A percentile compares a stretch with the other conserved stretches of the same genome.
Evolutionary conservation across 2,888 invertebrate genomes (phyloP).

Genomic region (Drosophila histrio): DNA sequence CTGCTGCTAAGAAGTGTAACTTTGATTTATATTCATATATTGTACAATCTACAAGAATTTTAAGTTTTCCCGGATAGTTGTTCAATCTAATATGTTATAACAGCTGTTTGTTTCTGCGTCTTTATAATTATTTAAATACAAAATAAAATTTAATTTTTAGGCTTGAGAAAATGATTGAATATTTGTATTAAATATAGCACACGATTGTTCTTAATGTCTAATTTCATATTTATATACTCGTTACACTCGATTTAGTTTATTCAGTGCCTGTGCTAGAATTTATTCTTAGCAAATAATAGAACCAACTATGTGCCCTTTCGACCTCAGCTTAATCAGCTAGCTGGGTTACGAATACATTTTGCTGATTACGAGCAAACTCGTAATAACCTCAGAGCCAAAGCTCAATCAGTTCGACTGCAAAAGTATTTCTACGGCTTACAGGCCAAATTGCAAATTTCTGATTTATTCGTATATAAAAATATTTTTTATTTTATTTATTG

Average conservation of each 20-base stretch:
- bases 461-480: slow-evolving; percentile 42
- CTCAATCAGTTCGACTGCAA: slow-evolving; percentile 40
- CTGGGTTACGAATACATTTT: background rate
- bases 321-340: slow-evolving; percentile 38
- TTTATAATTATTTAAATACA: background rate
- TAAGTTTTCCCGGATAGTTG: no score
- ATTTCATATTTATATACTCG: background rate
- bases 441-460: slow-evolving; percentile 53
- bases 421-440: slow-evolving; percentile 18
- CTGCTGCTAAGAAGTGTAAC: no score
- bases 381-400: slow-evolving; percentile 34
- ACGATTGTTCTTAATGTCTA: no score
- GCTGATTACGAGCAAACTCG: slow-evolving; percentile 15
- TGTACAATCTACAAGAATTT: no score
- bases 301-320: background rate
- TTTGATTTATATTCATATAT: no score
- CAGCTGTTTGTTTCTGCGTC: no score
- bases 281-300: background rate
- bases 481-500: slow-evolving; percentile 18
- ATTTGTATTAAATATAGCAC: no score
- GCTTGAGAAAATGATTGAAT: background rate
- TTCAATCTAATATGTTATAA: no score
- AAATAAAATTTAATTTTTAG: background rate
- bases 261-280: background rate
- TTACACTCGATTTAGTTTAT: background rate